These are phyloP conservation scores for Euborellia annulipes DNA, from an alignment of 1,140 invertebrate species.

Conservation along the genomic window DNA sequence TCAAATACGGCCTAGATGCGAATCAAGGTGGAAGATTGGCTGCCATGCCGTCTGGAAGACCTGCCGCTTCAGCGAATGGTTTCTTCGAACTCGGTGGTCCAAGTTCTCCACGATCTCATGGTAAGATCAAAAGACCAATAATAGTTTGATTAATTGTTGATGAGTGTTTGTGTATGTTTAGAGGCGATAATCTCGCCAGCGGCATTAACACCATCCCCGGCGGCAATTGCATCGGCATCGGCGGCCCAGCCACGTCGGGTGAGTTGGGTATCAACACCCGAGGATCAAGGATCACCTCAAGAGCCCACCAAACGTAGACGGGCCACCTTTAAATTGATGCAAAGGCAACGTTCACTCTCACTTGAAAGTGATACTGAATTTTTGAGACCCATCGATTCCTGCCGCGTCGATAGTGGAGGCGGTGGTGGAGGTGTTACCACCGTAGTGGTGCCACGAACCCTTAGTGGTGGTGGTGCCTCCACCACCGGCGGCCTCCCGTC, in stretches of 20 bases:
- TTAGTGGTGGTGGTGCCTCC: neutral
- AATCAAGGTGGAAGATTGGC: slow-evolving; percentile 30
- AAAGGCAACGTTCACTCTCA: slow-evolving; percentile 27
- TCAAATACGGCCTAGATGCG: slow-evolving; percentile 37
- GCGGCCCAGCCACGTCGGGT: slow-evolving; percentile 15
- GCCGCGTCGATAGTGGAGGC: too few species aligned
- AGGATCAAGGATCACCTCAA: slow-evolving; percentile 14
- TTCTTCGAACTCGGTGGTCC: slow-evolving; percentile 5
- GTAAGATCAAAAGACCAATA: too few species aligned
- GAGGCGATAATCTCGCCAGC: neutral
- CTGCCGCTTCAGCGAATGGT: slow-evolving; percentile 11
- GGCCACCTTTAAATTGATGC: slow-evolving; percentile 21
- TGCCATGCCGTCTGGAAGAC: slow-evolving; percentile 10
- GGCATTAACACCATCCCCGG: slow-evolving; percentile 1
- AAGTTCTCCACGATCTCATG: neutral
- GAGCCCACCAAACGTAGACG: slow-evolving; percentile 15
- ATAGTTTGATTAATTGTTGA: too few species aligned
- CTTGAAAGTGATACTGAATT: slow-evolving; percentile 25
- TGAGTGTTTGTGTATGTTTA: too few species aligned
- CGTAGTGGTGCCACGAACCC: neutral
- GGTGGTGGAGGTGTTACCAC: neutral
- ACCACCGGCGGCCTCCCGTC: slow-evolving; percentile 14
- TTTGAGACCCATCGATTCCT: slow-evolving; percentile 10
- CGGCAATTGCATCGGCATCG: neutral
- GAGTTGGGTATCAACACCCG: slow-evolving; percentile 20